A percentile compares a stretch with the other conserved stretches of the same genome.
Conservation (phyloP, 1,140 invertebrate genomes). For the Euwallacea fornicatus region DNA sequence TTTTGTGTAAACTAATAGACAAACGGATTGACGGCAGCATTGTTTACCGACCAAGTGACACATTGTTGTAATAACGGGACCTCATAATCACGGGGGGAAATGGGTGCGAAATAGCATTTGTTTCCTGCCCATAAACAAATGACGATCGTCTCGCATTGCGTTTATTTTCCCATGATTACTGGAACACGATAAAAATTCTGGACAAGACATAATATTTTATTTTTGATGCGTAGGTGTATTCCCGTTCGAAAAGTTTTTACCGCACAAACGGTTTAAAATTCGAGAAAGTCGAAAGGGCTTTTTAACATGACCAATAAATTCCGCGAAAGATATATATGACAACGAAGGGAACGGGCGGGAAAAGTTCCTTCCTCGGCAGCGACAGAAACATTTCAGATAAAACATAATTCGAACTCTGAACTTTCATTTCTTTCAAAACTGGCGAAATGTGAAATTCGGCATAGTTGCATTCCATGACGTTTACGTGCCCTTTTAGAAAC, state of each 20-base stretch:
- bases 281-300: background rate
- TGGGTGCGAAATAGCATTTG: background rate
- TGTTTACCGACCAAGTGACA: background rate
- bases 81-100: background rate
- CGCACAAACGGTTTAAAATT: background rate
- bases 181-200: no score
- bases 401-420: conserved; percentile 13
- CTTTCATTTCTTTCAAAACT: conserved; percentile 2
- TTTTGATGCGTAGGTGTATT: background rate
- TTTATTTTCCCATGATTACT: background rate
- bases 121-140: no score
- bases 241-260: no score
- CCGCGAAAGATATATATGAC: conserved; percentile 7
- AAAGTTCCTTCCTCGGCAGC: background rate
- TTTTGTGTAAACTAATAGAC: conserved; percentile 15
- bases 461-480: background rate
- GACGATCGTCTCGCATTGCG: no score
- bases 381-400: conserved; percentile 11
- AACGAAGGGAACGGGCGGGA: background rate
- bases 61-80: background rate
- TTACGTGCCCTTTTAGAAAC: background rate
- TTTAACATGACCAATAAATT: conserved; percentile 15
- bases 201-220: background rate
- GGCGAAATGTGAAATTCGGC: conserved; percentile 5
- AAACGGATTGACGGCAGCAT: conserved; percentile 7